A percentile compares a stretch with the other conserved stretches of the same genome.
Conservation (phyloP, 2,797 vertebrate species). For the Myotis daubentonii region DNA sequence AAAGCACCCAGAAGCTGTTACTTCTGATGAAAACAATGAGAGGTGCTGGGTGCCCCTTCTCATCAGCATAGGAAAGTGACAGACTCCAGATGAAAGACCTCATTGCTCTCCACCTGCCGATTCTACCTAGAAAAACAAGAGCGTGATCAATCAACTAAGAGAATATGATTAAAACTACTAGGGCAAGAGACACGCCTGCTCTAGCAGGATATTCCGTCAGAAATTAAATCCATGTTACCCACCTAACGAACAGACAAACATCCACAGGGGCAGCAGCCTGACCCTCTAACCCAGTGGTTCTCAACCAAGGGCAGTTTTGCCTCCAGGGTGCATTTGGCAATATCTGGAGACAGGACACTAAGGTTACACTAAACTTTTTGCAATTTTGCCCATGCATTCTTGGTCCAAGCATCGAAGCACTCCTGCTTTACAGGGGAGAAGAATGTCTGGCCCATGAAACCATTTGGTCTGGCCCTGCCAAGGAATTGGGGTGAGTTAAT, state of each 20-base stretch:
- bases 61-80: neutral
- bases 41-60: neutral
- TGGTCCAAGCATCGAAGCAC: neutral
- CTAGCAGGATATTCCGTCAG: neutral
- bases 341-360: neutral
- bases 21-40: neutral
- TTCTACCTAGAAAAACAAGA: neutral
- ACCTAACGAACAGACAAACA: neutral
- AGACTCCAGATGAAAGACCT: neutral
- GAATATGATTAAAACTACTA: neutral
- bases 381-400: neutral
- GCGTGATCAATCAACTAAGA: no score
- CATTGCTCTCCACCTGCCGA: rapidly evolving
- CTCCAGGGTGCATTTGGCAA: neutral
- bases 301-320: neutral
- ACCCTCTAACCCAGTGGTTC: neutral
- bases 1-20: neutral
- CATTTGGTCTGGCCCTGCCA: no score
- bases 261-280: no score
- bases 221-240: neutral
- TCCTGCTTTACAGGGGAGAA: neutral
- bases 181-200: neutral
- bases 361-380: neutral
- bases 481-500: no score
- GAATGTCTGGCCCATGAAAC: rapidly evolving